A percentile compares a stretch with the other conserved stretches of the same genome.
Evolutionary conservation across 2,113 vertebrate species (phyloP).

Genomic region (Balaenoptera acutorostrata): DNA sequence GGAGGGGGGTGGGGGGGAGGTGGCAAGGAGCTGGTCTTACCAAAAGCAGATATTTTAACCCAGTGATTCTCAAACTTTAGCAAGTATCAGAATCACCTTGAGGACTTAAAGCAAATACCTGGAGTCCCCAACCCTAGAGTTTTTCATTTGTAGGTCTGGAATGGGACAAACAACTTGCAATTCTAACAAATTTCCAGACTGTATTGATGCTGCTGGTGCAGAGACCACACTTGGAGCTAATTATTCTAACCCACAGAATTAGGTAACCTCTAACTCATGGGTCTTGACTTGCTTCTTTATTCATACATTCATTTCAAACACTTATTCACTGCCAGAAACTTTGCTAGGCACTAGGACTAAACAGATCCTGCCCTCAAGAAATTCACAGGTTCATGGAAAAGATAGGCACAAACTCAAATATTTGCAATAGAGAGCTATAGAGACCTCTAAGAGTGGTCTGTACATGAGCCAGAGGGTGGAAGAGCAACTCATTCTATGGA

Average conservation of each 20-base stretch:
- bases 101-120: background rate
- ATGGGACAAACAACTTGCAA: background rate
- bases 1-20: background rate
- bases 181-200: background rate
- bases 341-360: background rate
- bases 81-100: background rate
- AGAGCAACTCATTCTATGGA: background rate
- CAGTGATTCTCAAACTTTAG: background rate
- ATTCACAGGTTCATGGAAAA: background rate
- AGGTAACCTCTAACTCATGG: background rate
- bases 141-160: background rate
- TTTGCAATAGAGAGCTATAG: background rate
- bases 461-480: background rate
- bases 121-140: background rate
- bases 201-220: background rate
- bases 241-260: background rate
- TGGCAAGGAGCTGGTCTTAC: background rate
- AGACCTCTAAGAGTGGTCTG: background rate
- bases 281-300: slow-evolving; percentile 4
- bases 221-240: background rate
- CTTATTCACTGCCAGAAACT: background rate
- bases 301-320: background rate
- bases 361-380: slow-evolving; percentile 19
- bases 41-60: background rate
- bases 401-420: background rate